Percentiles rank a stretch among this genome's conserved stretches.
These are phyloP conservation scores for Pachyseris speciosa DNA, from an alignment of 64 coral and sea anemone species.

Conservation along the genomic window DNA sequence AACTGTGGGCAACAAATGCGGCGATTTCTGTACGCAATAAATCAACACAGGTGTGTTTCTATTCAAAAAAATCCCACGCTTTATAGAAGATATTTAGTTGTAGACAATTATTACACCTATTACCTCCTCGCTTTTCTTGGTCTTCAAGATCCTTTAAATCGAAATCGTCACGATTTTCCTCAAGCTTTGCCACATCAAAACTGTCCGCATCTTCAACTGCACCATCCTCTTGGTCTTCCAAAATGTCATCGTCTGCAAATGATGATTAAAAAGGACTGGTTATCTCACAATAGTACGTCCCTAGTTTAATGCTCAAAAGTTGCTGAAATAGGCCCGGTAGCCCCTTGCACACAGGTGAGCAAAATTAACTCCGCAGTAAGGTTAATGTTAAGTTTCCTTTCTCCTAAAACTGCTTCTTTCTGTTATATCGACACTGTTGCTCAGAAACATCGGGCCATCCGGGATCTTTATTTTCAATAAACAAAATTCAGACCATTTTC, in stretches of 20 bases:
- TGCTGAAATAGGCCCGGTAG: not conserved
- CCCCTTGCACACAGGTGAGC: too few species aligned
- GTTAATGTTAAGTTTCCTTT: too few species aligned
- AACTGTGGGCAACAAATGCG: not conserved
- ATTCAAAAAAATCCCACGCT: not conserved
- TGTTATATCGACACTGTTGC: too few species aligned
- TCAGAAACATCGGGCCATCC: too few species aligned
- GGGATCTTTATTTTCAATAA: too few species aligned
- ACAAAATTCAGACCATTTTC: too few species aligned
- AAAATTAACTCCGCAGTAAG: too few species aligned
- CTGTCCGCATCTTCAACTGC: not conserved
- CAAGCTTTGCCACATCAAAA: not conserved
- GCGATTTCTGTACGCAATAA: not conserved
- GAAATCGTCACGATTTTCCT: not conserved
- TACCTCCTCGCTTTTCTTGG: constrained; percentile 1
- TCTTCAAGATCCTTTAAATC: not conserved
- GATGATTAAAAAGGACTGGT: too few species aligned
- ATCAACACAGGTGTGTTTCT: not conserved
- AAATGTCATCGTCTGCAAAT: constrained; percentile 9
- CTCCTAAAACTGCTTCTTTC: too few species aligned
- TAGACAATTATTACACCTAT: not conserved
- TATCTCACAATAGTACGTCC: too few species aligned
- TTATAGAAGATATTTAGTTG: too few species aligned
- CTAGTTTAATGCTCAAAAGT: not conserved
- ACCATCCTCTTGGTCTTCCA: not conserved